Conservation (phyloP, 2,113 vertebrate genomes). For the Leptobrachium ailaonicum region DNA sequence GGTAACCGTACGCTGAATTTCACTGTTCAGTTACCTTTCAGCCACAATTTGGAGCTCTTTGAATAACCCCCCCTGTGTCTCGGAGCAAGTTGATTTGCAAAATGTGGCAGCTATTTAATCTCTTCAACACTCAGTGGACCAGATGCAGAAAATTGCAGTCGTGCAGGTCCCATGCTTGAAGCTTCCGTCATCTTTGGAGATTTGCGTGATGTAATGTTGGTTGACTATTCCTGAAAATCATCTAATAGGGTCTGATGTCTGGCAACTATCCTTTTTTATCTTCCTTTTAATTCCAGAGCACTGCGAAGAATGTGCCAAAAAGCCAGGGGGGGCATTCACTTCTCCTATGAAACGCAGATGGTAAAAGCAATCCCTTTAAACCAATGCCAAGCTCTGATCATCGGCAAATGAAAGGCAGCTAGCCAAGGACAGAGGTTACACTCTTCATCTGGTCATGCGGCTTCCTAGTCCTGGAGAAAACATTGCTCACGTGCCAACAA, state of each 20-base stretch:
- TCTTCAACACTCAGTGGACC: neutral
- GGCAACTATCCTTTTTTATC: neutral
- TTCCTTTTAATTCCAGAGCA: neutral
- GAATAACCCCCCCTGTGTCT: too few species aligned
- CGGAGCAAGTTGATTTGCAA: too few species aligned
- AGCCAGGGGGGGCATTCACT: conserved; percentile 29
- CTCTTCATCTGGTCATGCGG: neutral
- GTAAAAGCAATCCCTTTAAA: conserved; percentile 30
- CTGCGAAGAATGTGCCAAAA: neutral
- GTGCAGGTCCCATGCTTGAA: neutral
- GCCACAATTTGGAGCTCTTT: too few species aligned
- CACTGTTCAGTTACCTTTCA: too few species aligned
- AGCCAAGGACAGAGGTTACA: neutral
- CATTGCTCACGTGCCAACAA: too few species aligned
- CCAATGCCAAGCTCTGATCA: conserved; percentile 16
- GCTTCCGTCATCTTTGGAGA: neutral
- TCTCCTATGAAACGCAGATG: conserved; percentile 19
- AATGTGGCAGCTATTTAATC: too few species aligned
- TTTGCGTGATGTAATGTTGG: neutral
- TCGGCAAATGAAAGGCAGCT: neutral
- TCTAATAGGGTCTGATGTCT: neutral
- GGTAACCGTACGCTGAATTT: too few species aligned
- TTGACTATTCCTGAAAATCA: neutral
- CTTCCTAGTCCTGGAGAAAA: too few species aligned
- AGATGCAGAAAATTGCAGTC: neutral